Base-by-base conservation (phyloP, 2,888 invertebrate genomes). In the Itoplectis maculator region DNA sequence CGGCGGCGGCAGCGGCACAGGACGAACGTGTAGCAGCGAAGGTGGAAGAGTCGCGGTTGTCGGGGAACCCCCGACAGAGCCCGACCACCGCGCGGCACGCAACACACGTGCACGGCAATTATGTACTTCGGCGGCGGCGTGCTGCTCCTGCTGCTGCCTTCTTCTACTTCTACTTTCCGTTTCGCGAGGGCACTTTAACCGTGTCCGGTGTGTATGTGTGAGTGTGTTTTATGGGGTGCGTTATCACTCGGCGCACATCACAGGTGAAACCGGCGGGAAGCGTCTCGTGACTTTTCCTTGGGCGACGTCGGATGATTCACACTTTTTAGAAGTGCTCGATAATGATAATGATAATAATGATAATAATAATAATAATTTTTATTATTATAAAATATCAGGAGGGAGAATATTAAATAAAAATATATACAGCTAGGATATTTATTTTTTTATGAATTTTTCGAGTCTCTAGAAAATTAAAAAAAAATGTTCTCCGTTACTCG, bases 241-340 rank as follows among this genome's bases (percentile, higher is more conserved):
- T 51, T 79, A 79, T 79, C 79, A 61, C 45, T 42, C 18, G 45
- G 11, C 15, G 23, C 61, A 49, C 51, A 79, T 79, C 79, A 23
- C 73, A 74, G 73, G 79, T 79, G 56, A 40, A 42, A 8, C 23
- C 9, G 11, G 18, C n/a, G 13, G 49, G 4, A 23, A 9, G 13
- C 0, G 54, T 11, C 54, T 54, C 54, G 54, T 11, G 54, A 13
- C 54, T 11, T 11, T 1, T 7, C 0, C 54, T 54, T 54, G 0
- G 20, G 9, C 9, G 2, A 11, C 20, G 20, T 13, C 8, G 8
- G 23, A 2, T 23, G 13, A 54, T 54, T 54, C 11, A 13, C 54
- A 54, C 13, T 54, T 54, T 13, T 13, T 11, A 23, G 11, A 3
- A 13, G 23, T 45, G 45, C 0, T 13, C 45, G 13, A 29, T 29